Base-by-base conservation (phyloP, 2,888 invertebrate genomes). In the Furcula furcula region DNA sequence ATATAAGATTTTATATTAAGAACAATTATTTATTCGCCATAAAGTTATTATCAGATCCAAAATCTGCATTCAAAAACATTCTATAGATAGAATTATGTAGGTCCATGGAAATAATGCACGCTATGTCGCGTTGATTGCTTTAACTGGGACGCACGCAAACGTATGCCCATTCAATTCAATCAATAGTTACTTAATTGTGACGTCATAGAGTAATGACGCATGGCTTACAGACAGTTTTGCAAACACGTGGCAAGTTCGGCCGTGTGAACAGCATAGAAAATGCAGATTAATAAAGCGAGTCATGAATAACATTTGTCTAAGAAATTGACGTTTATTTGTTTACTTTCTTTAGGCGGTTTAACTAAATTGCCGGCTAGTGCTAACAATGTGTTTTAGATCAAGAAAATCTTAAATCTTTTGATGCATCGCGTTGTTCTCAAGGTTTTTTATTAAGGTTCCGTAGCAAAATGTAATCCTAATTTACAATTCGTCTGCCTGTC, bases 111-210 rank as follows among this genome's bases (percentile, higher is more conserved):
- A n/a, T n/a, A n/a, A n/a, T n/a, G n/a, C n/a, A n/a, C n/a, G n/a
- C n/a, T n/a, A n/a, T n/a, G n/a, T n/a, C n/a, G n/a, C n/a, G n/a
- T n/a, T n/a, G n/a, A n/a, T n/a, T n/a, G n/a, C n/a, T n/a, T n/a
- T n/a, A n/a, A n/a, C n/a, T n/a, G n/a, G n/a, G n/a, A n/a, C n/a
- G n/a, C n/a, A n/a, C n/a, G n/a, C n/a, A n/a, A n/a, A n/a, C n/a
- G n/a, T n/a, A n/a, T n/a, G n/a, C n/a, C n/a, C n/a, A n/a, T n/a
- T n/a, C n/a, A n/a, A n/a, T 52, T 47, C 31, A 29, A 40, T 34
- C 18, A 43, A 40, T 29, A 10, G 48, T 60, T 58, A 46, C 47
- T 46, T 46, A 50, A 57, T 41, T 29, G 38, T 41, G 53, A 43
- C 51, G 46, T 40, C 45, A 49, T 45, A 13, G 31, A 14, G 31